Evolutionary conservation across 2,797 vertebrate genomes (phyloP).

Genomic region (Pteronotus mesoamericanus): DNA sequence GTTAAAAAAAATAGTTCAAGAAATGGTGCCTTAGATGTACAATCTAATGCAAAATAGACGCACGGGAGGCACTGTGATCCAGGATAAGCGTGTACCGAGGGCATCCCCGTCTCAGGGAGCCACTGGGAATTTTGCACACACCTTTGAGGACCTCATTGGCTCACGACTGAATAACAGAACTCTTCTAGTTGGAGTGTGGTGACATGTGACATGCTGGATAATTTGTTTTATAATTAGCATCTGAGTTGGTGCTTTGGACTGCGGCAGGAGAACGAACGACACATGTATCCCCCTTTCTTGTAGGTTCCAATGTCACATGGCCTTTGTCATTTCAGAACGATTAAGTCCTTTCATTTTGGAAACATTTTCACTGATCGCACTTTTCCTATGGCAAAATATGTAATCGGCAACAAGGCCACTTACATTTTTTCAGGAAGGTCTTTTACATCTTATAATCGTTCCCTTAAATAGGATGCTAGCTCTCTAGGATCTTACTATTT

Average conservation of each 20-base stretch:
- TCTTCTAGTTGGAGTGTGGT: not conserved
- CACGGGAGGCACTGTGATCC: not conserved
- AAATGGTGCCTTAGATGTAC: not conserved
- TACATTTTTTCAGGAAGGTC: not conserved
- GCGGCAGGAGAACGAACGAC: not conserved
- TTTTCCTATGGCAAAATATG: not conserved
- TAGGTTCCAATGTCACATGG: not conserved
- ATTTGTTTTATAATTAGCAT: not conserved
- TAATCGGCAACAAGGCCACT: not conserved
- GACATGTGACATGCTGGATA: not conserved
- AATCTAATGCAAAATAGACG: not conserved
- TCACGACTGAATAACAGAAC: not conserved
- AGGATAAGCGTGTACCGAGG: not conserved
- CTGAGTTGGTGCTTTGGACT: not conserved
- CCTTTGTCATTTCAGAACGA: not conserved
- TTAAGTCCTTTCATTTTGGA: not conserved
- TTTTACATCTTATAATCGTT: not conserved
- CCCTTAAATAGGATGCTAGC: not conserved
- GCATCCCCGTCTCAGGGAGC: not conserved
- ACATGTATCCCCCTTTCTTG: not conserved
- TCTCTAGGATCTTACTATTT: constrained; percentile 8
- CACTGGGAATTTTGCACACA: not conserved
- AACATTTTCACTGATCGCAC: not conserved
- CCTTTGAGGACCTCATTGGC: not conserved
- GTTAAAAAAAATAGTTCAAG: not conserved